Conservation (phyloP, 2,888 invertebrate species). For the Melitaea athalia region DNA sequence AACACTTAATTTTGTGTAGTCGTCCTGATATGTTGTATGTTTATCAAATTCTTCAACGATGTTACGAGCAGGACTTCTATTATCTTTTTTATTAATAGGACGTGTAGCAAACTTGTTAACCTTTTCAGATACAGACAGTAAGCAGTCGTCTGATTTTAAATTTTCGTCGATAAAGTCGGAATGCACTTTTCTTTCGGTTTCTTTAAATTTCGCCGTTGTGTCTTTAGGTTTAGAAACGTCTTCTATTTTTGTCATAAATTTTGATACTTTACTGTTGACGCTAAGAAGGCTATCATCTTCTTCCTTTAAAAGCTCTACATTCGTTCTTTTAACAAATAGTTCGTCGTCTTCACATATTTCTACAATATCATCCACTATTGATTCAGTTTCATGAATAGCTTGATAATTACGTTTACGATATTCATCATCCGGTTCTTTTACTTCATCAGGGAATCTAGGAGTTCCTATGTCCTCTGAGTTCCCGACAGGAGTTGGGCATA, state of each 20-base stretch:
- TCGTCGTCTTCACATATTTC: conserved; percentile 81
- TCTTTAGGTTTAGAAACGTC: conserved; percentile 59
- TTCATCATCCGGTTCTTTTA: conserved; percentile 88
- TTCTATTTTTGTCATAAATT: conserved; percentile 71
- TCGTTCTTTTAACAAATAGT: conserved; percentile 64
- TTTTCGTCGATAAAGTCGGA: conserved; percentile 79
- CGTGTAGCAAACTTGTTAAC: conserved; percentile 85
- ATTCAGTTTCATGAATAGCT: conserved; percentile 83
- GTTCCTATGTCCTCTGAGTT: conserved; percentile 82
- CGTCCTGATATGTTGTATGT: conserved; percentile 75
- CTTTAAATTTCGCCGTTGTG: conserved; percentile 54
- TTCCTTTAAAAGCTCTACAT: conserved; percentile 62
- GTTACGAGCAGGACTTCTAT: conserved; percentile 64
- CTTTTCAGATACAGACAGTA: conserved; percentile 86
- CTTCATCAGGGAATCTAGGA: conserved; percentile 88
- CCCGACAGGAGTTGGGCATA: conserved; percentile 85
- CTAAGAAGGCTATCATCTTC: conserved; percentile 79
- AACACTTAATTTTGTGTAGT: conserved; percentile 81
- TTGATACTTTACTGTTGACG: conserved; percentile 82
- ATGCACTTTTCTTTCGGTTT: conserved; percentile 66
- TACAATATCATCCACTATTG: conserved; percentile 81
- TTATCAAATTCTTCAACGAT: conserved; percentile 78
- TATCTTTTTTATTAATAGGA: conserved; percentile 61
- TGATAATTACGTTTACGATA: conserved; percentile 64
- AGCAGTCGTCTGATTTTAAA: conserved; percentile 83